Base-by-base conservation (phyloP, 2,113 vertebrate species). In the Osmerus mordax region DNA sequence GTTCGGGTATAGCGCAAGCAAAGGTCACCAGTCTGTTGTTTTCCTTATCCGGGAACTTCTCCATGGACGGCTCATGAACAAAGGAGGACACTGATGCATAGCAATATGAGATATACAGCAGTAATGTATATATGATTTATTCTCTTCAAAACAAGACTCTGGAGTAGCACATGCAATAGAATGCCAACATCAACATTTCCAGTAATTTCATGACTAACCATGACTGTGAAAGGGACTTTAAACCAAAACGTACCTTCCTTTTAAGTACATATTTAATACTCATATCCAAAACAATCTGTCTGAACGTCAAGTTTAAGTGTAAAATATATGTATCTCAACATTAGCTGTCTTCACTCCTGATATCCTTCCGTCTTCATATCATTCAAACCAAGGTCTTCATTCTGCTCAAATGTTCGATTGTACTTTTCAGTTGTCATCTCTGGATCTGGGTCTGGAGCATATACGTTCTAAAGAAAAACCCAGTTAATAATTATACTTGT, bases 321-420 rank as follows among this genome's bases (percentile, higher is more conserved):
- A n/a, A 16, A 18, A 41, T 23, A 36, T 21, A 11, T 29, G 29
- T 16, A 28, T 14, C 13, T 16, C 13, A 55, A 18, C 13, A 28
- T 16, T 19, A 36, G 36, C 41, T 6, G 8, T 60, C 7, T 19
- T 60, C n/a, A 65, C 18, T 90, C 80, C 21, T 92, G 87, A 1
- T 97, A 98, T 41, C 90, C 93, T 65, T 99, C 97, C 0, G 96
- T 97, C 72, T 85, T 94, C 95, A 99, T 97, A 86, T 98, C 96
- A 7, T 98, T 99, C 15, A 99, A 89, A 3, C 97, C 97, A 12
- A 99, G 90, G 0, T 97, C 96, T 18, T 99, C 97, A 0, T 98
- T 96, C 85, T 99, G 96, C 76, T 97, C 92, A 8, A 94, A 97
- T 0, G 88, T 87, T 53, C 97, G 93, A 11, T 91, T 71, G 2